These are phyloP conservation scores for Beris chalybata DNA, from an alignment of 2,888 invertebrate genomes.

Conservation along the genomic window DNA sequence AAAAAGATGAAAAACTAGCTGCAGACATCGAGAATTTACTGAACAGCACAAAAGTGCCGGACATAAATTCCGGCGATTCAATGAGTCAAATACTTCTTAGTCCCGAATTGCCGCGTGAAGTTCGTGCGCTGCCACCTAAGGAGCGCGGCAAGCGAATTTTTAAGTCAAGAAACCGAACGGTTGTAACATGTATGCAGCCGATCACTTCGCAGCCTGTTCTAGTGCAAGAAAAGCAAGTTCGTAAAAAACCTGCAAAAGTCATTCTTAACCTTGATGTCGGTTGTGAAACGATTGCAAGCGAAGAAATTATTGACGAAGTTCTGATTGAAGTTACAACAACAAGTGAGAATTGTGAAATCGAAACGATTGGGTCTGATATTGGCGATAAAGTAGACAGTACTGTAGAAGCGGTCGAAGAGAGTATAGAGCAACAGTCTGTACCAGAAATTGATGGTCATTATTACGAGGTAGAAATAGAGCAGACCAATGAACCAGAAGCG, in stretches of 20 bases:
- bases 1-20: slow-evolving; percentile 51
- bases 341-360: slow-evolving; percentile 19
- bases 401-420: neutral
- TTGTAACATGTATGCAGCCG: slow-evolving; percentile 36
- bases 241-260: neutral
- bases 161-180: slow-evolving; percentile 51
- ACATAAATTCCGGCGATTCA: slow-evolving; percentile 61
- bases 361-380: slow-evolving; percentile 35
- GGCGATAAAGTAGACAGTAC: slow-evolving; percentile 24
- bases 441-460: no score
- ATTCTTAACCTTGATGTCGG: neutral
- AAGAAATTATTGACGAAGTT: slow-evolving; percentile 3
- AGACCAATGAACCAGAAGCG: no score
- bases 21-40: slow-evolving; percentile 65
- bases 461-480: no score
- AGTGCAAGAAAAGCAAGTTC: no score
- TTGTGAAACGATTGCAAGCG: slow-evolving; percentile 6
- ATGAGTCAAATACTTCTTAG: no score
- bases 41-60: slow-evolving; percentile 63
- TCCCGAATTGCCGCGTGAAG: slow-evolving; percentile 43
- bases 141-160: slow-evolving; percentile 55
- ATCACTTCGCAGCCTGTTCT: neutral
- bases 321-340: neutral
- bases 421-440: neutral
- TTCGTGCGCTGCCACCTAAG: slow-evolving; percentile 51